These are phyloP conservation scores for Agonopterix alstromeriana DNA, from an alignment of 2,888 invertebrate species.

Conservation along the genomic window DNA sequence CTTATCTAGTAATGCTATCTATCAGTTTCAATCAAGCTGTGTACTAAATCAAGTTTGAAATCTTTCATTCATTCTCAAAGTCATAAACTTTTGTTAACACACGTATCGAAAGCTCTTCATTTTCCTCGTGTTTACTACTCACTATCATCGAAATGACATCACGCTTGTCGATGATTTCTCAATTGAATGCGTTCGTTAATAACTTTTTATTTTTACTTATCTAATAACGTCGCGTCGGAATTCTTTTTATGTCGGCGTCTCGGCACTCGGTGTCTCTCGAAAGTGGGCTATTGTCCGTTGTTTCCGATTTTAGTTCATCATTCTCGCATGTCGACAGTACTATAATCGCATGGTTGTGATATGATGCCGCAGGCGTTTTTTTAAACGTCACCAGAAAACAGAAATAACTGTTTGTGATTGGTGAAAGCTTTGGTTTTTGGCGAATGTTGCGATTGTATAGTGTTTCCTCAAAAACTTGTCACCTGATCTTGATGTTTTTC, in stretches of 20 bases:
- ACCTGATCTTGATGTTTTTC: too few species aligned
- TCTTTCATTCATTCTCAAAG: too few species aligned
- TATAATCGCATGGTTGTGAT: too few species aligned
- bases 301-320: constrained; percentile 46
- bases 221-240: constrained; percentile 32
- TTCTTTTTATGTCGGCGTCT: constrained; percentile 36
- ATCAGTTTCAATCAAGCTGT: not conserved
- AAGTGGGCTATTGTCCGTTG: constrained; percentile 51
- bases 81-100: not conserved
- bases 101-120: constrained; percentile 25
- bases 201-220: constrained; percentile 37
- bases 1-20: too few species aligned
- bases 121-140: constrained; percentile 27
- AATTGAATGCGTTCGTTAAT: constrained; percentile 63
- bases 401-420: constrained; percentile 8
- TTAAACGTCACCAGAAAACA: constrained; percentile 3
- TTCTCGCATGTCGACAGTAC: constrained; percentile 15
- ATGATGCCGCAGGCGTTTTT: not conserved
- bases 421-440: constrained; percentile 12
- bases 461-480: constrained; percentile 1
- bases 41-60: too few species aligned
- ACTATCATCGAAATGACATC: constrained; percentile 46
- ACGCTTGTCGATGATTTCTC: constrained; percentile 49
- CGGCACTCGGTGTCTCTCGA: constrained; percentile 20
- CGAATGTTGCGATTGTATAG: constrained; percentile 5